A percentile compares a stretch with the other conserved stretches of the same genome.
phyloP scores from a whole-genome alignment of 1,140 invertebrate genomes.

The Rhyacophila brunnea region DNA sequence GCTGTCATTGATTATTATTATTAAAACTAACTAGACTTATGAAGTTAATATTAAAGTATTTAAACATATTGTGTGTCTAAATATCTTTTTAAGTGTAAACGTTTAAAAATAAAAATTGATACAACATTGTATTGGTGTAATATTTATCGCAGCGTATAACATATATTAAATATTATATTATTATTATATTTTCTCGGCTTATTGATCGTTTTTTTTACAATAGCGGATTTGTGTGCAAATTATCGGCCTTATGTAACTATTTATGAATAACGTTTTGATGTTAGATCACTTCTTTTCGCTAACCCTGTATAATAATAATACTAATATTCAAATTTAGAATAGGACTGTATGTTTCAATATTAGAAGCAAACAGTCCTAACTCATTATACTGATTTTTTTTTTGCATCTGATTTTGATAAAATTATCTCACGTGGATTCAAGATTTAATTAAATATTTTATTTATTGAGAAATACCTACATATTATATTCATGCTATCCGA shows the following conservation, averaged over 20 bases:
- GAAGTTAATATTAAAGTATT: conserved; percentile 10
- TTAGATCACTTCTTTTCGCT: neutral
- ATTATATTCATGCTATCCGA: no score
- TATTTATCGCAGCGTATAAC: conserved; percentile 30
- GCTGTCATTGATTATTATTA: conserved; percentile 10
- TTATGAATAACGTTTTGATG: neutral
- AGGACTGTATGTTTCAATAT: no score
- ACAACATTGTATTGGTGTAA: conserved; percentile 23
- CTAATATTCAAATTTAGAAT: no score
- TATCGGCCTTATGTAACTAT: conserved; percentile 31
- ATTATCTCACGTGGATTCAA: no score
- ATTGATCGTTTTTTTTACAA: conserved; percentile 22
- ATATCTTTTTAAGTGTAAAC: conserved; percentile 36
- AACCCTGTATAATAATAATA: no score
- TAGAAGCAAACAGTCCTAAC: no score
- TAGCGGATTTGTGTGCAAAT: conserved; percentile 31
- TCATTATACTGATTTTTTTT: no score
- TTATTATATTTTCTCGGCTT: conserved; percentile 32
- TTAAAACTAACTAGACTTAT: conserved; percentile 8
- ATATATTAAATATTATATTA: no score
- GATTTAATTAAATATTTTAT: no score
- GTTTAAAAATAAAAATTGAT: conserved; percentile 27
- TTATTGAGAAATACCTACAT: no score
- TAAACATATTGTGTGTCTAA: conserved; percentile 33
- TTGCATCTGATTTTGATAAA: no score